Conservation (phyloP, 2,888 invertebrate genomes). For the Ophraella communa region DNA sequence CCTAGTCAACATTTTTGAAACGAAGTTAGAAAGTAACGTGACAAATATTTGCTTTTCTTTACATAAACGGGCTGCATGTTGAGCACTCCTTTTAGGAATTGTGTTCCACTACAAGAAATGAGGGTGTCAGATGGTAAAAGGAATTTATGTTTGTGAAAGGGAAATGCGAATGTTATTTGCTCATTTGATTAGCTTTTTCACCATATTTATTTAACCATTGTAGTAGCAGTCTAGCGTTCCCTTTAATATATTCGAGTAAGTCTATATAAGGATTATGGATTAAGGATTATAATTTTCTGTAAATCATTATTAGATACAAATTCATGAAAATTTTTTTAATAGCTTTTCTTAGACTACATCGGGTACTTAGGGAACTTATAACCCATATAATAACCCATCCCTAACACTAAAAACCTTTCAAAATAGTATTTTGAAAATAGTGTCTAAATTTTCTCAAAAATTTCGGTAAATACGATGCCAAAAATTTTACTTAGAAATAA, state of each 20-base stretch:
- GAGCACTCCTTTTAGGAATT: neutral
- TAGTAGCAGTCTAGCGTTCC: too few species aligned
- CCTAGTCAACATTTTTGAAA: neutral
- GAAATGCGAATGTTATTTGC: neutral
- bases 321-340: too few species aligned
- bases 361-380: neutral
- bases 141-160: slow-evolving; percentile 2
- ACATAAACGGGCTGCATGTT: neutral
- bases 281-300: too few species aligned
- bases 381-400: too few species aligned
- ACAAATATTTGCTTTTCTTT: neutral
- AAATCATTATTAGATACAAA: too few species aligned
- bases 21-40: neutral
- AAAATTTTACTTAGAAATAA: neutral
- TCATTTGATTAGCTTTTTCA: slow-evolving; percentile 3
- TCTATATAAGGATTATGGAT: too few species aligned
- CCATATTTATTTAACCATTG: neutral
- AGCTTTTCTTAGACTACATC: neutral
- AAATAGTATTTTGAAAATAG: neutral
- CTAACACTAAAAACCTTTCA: neutral
- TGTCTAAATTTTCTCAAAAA: neutral
- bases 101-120: neutral
- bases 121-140: neutral
- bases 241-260: too few species aligned
- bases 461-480: neutral